Evolutionary conservation across 1,140 invertebrate species (phyloP).

Genomic region (Lordiphosa mommai): DNA sequence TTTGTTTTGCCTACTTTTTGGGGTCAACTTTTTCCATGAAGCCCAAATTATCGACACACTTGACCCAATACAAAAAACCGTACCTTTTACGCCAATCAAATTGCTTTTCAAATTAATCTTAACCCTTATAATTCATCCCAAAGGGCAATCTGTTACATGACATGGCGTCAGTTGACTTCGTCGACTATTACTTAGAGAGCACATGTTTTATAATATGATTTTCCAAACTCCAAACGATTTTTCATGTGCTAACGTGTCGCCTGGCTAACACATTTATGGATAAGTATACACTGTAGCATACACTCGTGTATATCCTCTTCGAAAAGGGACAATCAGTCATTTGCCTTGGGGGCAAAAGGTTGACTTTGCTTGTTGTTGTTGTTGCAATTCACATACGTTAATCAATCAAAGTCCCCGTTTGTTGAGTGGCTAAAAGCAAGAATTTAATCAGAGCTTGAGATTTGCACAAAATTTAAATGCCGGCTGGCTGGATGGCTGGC

Average conservation of each 20-base stretch:
- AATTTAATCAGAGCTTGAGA: slow-evolving; percentile 60
- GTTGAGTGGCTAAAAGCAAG: slow-evolving; percentile 3
- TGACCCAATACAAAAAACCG: too few relatives aligned
- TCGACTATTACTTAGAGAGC: slow-evolving; percentile 44
- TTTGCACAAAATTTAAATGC: slow-evolving; percentile 28
- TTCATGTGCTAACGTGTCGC: slow-evolving; percentile 49
- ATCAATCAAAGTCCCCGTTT: slow-evolving; percentile 57
- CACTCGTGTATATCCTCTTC: background rate
- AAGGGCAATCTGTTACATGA: slow-evolving; percentile 47
- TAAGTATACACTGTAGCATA: background rate
- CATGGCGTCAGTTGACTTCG: slow-evolving; percentile 29
- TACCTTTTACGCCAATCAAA: too few relatives aligned
- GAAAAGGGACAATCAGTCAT: slow-evolving; percentile 65
- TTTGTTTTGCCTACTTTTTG: too few relatives aligned
- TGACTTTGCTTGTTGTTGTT: slow-evolving; percentile 62
- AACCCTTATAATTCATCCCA: slow-evolving; percentile 13
- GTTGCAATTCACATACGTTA: slow-evolving; percentile 48
- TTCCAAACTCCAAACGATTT: slow-evolving; percentile 25
- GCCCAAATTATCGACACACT: too few relatives aligned
- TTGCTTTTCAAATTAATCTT: slow-evolving; percentile 47
- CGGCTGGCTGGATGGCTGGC: background rate
- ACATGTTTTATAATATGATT: slow-evolving; percentile 49
- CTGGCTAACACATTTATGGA: slow-evolving; percentile 29
- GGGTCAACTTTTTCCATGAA: too few relatives aligned
- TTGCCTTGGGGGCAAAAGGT: slow-evolving; percentile 38